Base-by-base conservation (phyloP, 2,113 vertebrate genomes). In the Tupaia tana region DNA sequence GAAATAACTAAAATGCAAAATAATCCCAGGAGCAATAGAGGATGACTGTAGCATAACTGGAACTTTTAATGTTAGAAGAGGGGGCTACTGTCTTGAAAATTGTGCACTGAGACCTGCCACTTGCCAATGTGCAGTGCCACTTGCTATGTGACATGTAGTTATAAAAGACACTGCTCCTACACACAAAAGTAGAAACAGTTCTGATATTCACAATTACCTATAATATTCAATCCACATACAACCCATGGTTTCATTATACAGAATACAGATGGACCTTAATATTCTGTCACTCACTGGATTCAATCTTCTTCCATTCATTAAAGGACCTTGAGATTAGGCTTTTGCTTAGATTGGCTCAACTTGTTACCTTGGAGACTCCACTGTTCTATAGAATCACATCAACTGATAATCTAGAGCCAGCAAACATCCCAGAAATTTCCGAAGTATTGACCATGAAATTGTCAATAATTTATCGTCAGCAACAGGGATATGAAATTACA, bases 1-100 rank as follows among this genome's bases (percentile, higher is more conserved):
- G 64, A 67, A 25, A 92, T 56, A 29, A 27, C 73, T 82, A 96
- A 69, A 96, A 74, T 6, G 10, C 4, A 93, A 88, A 88, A 86
- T 79, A 81, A 79, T 89, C 54, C 2, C 59, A 61, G 25, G 34
- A 78, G 43, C n/a, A 73, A 71, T 14, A 52, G 4, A 19, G 63
- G 11, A 79, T 31, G 24, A 67, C 0, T 52, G 31, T 61, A 31
- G 87, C 18, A 59, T 73, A 92, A 70, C 5, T 11, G 82, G 73
- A 88, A 82, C 1, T 20, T 91, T 82, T 25, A 83, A 61, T 77
- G 70, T 73, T 24, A 69, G 64, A 80, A 96, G 22, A 89, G 15
- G 79, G 0, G 24, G 1, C 9, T 75, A 25, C 1, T 67, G 7
- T 14, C 34, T 93, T 31, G 84, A 67, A 78, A 25, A 31, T 74